These are phyloP conservation scores for Coccyzus lansbergi DNA, from an alignment of 2,797 vertebrate species.

Conservation along the genomic window DNA sequence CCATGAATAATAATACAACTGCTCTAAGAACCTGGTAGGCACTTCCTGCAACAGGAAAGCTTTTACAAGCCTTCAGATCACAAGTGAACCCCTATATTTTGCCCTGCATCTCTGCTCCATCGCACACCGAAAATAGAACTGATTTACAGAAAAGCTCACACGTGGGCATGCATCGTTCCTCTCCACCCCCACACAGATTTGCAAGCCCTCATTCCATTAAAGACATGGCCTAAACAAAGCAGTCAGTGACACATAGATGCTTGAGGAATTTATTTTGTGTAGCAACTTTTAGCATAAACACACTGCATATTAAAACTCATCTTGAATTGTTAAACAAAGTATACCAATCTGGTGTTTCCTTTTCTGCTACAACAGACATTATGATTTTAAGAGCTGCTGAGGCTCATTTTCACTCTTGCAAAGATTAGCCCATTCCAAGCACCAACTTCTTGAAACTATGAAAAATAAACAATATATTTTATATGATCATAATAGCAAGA, in stretches of 20 bases:
- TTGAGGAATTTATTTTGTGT: not conserved
- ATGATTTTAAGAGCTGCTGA: not conserved
- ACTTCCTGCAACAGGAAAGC: not conserved
- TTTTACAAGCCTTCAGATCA: not conserved
- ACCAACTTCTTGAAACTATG: not conserved
- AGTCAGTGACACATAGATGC: slow-evolving; percentile 16
- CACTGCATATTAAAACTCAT: not conserved
- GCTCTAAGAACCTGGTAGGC: not conserved
- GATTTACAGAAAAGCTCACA: slow-evolving; percentile 12
- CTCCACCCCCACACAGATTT: not conserved
- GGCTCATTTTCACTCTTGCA: not conserved
- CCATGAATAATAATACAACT: not conserved
- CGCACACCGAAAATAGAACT: not conserved
- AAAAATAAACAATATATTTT: not conserved
- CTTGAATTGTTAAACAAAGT: not conserved
- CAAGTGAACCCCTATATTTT: not conserved
- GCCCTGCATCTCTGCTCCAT: not conserved
- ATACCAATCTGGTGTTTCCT: not conserved
- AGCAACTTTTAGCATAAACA: not conserved
- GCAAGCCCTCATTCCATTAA: not conserved
- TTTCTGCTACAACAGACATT: not conserved
- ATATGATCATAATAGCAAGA: not conserved
- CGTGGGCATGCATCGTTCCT: not conserved
- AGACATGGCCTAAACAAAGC: slow-evolving; percentile 41
- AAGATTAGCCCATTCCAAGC: not conserved